Conservation (phyloP, 2,113 vertebrate species). For the Varanus salvator region DNA sequence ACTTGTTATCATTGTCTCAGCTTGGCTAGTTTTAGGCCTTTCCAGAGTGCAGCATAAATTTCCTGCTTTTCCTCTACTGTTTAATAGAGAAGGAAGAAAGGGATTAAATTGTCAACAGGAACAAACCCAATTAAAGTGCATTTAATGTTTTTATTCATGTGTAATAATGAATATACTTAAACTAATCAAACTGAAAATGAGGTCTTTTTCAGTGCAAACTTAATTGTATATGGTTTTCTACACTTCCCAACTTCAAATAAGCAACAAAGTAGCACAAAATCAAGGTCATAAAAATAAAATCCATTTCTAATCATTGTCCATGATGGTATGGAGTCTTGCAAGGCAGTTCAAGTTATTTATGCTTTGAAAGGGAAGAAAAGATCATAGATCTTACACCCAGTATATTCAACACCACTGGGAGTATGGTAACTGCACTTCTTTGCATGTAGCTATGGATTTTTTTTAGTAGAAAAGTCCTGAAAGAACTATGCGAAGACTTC, state of each 20-base stretch:
- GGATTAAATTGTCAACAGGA: fast-evolving
- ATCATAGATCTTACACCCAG: background rate
- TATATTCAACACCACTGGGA: background rate
- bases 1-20: background rate
- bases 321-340: background rate
- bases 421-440: background rate
- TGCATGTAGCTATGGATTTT: background rate
- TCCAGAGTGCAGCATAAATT: fast-evolving
- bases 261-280: fast-evolving
- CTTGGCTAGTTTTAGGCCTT: background rate
- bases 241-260: background rate
- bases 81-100: fast-evolving
- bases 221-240: background rate
- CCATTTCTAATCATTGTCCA: background rate
- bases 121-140: fast-evolving
- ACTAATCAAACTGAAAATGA: fast-evolving
- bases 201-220: fast-evolving
- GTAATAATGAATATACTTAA: fast-evolving
- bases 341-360: background rate
- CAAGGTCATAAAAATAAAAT: background rate
- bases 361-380: background rate
- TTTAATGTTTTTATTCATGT: fast-evolving
- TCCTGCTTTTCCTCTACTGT: background rate
- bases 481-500: background rate
- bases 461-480: background rate